phyloP scores from a whole-genome alignment of 2,113 vertebrate genomes.

The cattle (Bos taurus) region ARS-UCD2.0 NC_037338.1:74320001-74320500 shows the following conservation, averaged over 20 bases:
- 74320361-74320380: background rate
- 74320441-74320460: background rate
- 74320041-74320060: background rate
- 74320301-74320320: background rate
- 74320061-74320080: background rate
- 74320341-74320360: background rate
- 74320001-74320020: background rate
- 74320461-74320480: background rate
- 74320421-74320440: background rate
- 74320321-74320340: background rate
- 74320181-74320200: background rate
- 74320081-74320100: background rate
- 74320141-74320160: background rate
- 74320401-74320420: background rate
- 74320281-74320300: background rate
- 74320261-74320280: background rate
- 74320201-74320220: background rate
- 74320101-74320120: background rate
- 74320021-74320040: background rate
- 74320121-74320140: background rate
- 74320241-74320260: background rate
- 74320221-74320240: background rate
- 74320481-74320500: too few relatives aligned
- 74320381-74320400: background rate
- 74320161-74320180: background rate